Percentiles rank a stretch among this genome's conserved stretches.
These are phyloP conservation scores for Bilobella aurantiaca DNA, from an alignment of 1,140 invertebrate genomes.

Conservation along the genomic window DNA sequence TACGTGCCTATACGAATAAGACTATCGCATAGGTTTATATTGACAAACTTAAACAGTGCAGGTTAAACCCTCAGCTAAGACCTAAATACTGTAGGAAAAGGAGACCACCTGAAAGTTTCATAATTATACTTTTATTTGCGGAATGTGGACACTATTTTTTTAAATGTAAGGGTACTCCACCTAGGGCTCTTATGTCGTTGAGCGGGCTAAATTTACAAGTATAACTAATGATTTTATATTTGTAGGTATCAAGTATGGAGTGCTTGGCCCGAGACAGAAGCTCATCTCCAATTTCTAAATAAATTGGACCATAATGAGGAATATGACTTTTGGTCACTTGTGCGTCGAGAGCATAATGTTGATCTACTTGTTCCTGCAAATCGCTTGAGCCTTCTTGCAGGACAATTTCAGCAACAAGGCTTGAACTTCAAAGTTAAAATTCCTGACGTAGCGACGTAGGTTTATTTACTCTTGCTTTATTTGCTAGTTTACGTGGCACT, in stretches of 20 bases:
- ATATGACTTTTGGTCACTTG: not conserved
- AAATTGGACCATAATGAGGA: not conserved
- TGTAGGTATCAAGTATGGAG: not conserved
- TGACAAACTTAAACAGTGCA: no score
- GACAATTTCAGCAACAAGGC: not conserved
- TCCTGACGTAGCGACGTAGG: not conserved
- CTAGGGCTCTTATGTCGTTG: no score
- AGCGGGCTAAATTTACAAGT: no score
- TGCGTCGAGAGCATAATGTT: not conserved
- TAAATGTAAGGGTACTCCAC: no score
- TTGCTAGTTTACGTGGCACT: not conserved
- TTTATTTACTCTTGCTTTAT: not conserved
- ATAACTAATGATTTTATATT: no score
- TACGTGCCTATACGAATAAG: no score
- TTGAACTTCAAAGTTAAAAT: not conserved
- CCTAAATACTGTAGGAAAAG: no score
- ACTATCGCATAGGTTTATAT: no score
- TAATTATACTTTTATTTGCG: no score
- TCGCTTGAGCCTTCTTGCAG: not conserved
- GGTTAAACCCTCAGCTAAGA: no score
- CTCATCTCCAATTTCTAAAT: not conserved
- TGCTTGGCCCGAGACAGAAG: not conserved
- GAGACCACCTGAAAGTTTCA: no score
- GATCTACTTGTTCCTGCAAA: not conserved
- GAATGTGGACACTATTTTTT: no score